Evolutionary conservation across 92 coral and sea anemone species (phyloP).

Genomic region (Heteractis magnifica): DNA sequence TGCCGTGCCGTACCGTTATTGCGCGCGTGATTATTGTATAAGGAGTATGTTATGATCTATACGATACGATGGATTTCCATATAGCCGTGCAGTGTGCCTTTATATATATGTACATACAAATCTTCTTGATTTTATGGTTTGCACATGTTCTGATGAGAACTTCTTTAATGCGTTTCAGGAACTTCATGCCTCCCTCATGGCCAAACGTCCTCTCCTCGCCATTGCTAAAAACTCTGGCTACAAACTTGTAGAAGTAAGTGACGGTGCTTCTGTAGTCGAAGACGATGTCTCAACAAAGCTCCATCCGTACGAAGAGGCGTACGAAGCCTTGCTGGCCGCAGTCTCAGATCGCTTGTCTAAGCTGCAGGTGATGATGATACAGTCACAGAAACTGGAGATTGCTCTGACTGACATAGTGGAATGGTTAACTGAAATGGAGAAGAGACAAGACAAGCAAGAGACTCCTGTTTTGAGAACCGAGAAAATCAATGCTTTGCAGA

Average conservation of each 20-base stretch:
- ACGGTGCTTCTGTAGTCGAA: constrained; percentile 45
- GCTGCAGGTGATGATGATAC: constrained; percentile 70
- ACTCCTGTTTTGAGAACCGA: constrained; percentile 68
- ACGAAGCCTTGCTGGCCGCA: constrained; percentile 76
- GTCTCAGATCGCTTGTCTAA: constrained; percentile 77
- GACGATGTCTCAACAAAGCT: constrained; percentile 77
- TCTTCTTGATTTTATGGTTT: too few species aligned
- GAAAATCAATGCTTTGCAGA: constrained; percentile 66
- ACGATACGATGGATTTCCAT: too few species aligned
- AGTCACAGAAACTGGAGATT: constrained; percentile 82
- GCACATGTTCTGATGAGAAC: background rate
- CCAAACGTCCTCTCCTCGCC: constrained; percentile 70
- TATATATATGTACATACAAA: too few species aligned
- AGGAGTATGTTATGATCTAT: too few species aligned
- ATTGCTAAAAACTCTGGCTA: constrained; percentile 81
- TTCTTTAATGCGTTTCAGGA: constrained; percentile 24
- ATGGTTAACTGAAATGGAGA: constrained; percentile 86
- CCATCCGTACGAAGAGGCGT: constrained; percentile 78
- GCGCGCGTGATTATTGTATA: too few species aligned
- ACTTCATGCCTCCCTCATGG: constrained; percentile 54
- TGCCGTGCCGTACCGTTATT: too few species aligned
- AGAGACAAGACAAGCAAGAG: constrained; percentile 74
- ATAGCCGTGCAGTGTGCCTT: too few species aligned
- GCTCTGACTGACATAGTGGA: constrained; percentile 77
- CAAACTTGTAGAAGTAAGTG: constrained; percentile 71